These are phyloP conservation scores for Rattus norvegicus DNA, from an alignment of 2,113 vertebrate species.

Conservation along the genomic window GRCr8 NC_086031.1:25300501-25301000, in stretches of 20 bases:
- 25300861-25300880: neutral
- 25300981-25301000: too few species aligned
- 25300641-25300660: too few species aligned
- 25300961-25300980: too few species aligned
- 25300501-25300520: neutral
- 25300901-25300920: too few species aligned
- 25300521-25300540: neutral
- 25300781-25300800: neutral
- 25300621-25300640: neutral
- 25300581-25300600: neutral
- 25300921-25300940: neutral
- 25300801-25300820: neutral
- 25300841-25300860: neutral
- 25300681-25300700: too few species aligned
- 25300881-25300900: neutral
- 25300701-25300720: neutral
- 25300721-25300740: neutral
- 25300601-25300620: neutral
- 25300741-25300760: neutral
- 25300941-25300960: too few species aligned
- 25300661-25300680: neutral
- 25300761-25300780: neutral
- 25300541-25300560: neutral
- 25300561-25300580: neutral
- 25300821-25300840: neutral